phyloP scores from a whole-genome alignment of 2,888 invertebrate genomes.

The Hypolimnas misippus region DNA sequence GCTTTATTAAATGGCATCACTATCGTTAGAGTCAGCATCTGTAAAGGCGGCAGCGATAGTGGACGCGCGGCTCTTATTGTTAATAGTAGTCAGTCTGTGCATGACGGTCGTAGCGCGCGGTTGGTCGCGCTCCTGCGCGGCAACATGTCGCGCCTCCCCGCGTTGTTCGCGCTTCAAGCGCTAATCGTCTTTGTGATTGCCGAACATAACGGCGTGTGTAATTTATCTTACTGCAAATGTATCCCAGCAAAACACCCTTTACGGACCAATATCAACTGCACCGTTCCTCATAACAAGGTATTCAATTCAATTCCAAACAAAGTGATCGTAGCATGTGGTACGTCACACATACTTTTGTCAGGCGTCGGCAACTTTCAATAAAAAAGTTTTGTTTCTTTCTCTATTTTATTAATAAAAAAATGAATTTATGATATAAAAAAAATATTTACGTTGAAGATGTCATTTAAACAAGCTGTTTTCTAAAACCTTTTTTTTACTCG shows the following conservation, averaged over 20 bases:
- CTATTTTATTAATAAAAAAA: not conserved
- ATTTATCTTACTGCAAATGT: constrained; percentile 83
- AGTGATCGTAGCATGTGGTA: constrained; percentile 41
- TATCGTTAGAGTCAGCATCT: constrained; percentile 53
- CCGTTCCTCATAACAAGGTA: constrained; percentile 85
- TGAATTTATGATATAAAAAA: not conserved
- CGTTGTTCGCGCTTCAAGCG: constrained; percentile 77
- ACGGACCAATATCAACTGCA: constrained; percentile 87
- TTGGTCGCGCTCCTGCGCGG: constrained; percentile 70
- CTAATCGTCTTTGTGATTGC: constrained; percentile 63
- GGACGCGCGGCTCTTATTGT: constrained; percentile 26
- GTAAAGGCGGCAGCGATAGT: constrained; percentile 41
- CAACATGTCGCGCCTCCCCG: constrained; percentile 65
- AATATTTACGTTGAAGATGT: not conserved
- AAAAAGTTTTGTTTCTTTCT: not conserved
- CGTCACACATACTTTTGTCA: constrained; percentile 14
- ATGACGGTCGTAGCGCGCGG: constrained; percentile 66
- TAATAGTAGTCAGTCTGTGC: constrained; percentile 58
- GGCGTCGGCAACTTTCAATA: constrained; percentile 13
- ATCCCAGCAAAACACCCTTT: constrained; percentile 79
- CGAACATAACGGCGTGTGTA: constrained; percentile 74
- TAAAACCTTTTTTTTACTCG: not conserved
- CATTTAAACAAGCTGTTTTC: not conserved
- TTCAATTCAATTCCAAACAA: constrained; percentile 48
- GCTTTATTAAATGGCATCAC: constrained; percentile 57